These are phyloP conservation scores for Bubo bubo DNA, from an alignment of 2,113 vertebrate genomes.

Conservation along the genomic window DNA sequence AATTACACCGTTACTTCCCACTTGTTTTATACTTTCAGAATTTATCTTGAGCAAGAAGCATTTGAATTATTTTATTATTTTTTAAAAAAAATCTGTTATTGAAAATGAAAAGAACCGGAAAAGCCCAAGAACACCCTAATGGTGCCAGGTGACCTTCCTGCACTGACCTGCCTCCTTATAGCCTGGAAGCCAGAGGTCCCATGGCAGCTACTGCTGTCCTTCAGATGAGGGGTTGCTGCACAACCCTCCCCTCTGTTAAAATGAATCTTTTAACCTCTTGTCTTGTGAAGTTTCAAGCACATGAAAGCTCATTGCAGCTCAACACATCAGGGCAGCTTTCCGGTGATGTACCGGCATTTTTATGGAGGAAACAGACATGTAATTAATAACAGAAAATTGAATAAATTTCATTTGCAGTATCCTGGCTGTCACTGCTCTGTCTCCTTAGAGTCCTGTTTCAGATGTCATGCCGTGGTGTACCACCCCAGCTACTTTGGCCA, in stretches of 20 bases:
- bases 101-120: neutral
- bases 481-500: neutral
- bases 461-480: neutral
- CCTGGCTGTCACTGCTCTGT: neutral
- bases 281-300: neutral
- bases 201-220: neutral
- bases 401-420: neutral
- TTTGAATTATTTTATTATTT: neutral
- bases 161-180: neutral
- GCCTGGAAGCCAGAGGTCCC: fast-evolving
- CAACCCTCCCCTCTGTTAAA: neutral
- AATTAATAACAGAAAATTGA: neutral
- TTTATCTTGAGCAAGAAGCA: neutral
- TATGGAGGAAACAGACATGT: neutral
- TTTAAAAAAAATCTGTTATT: neutral
- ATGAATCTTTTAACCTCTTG: neutral
- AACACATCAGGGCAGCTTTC: neutral
- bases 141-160: too few species aligned
- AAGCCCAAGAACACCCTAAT: neutral
- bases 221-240: neutral
- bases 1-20: neutral
- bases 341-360: neutral
- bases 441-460: neutral
- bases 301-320: fast-evolving
- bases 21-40: neutral